A percentile compares a stretch with the other conserved stretches of the same genome.
These are phyloP conservation scores for Sylvicapra grimmia DNA, from an alignment of 2,113 vertebrate genomes.

Conservation along the genomic window DNA sequence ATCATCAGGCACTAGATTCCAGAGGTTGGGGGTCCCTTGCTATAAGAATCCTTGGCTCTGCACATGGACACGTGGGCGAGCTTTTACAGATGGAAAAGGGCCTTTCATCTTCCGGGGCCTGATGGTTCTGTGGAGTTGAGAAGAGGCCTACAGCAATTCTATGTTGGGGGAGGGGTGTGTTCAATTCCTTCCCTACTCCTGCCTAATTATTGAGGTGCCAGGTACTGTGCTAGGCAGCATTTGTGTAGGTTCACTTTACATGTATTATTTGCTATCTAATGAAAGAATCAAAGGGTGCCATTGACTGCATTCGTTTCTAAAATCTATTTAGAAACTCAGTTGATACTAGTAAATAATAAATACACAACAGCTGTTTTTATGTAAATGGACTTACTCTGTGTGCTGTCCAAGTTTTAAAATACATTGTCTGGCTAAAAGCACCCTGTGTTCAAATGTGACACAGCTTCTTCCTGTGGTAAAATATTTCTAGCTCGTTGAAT, in stretches of 20 bases:
- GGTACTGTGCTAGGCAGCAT: background rate
- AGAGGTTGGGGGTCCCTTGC: background rate
- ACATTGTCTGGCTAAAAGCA: background rate
- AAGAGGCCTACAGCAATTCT: background rate
- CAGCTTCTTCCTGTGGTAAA: constrained; percentile 11
- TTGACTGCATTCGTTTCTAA: background rate
- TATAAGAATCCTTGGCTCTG: background rate
- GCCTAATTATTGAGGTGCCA: background rate
- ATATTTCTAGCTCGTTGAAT: constrained; percentile 4
- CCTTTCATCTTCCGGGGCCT: background rate
- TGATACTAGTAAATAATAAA: background rate
- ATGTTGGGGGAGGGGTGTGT: too few relatives aligned
- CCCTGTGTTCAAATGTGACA: background rate
- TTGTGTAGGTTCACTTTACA: background rate
- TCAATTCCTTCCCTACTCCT: background rate
- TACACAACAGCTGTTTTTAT: background rate
- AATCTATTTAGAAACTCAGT: background rate
- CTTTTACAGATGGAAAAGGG: background rate
- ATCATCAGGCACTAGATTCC: background rate
- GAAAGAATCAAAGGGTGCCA: background rate
- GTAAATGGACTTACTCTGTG: background rate
- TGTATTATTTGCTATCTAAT: background rate
- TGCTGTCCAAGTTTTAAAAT: constrained; percentile 23
- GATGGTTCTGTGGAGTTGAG: background rate
- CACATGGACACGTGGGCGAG: background rate